phyloP scores from a whole-genome alignment of 1,140 invertebrate genomes.

The Sweltsa coloradensis region DNA sequence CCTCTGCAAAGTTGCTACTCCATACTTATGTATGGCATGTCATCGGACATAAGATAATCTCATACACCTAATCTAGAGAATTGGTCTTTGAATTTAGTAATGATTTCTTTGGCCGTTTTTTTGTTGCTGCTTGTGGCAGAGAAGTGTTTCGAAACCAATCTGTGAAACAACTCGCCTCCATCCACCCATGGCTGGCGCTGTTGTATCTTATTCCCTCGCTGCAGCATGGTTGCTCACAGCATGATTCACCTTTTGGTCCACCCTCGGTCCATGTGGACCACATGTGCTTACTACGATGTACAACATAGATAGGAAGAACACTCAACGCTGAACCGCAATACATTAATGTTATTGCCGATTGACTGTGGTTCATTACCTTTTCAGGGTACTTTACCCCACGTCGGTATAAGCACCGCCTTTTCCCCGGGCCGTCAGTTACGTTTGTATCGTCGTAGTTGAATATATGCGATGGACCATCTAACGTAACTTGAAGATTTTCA shows the following conservation, averaged over 20 bases:
- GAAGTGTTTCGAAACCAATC: slow-evolving; percentile 2
- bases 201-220: slow-evolving; percentile 17
- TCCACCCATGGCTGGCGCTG: slow-evolving; percentile 17
- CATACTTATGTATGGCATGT: no score
- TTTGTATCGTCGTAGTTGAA: slow-evolving; percentile 19
- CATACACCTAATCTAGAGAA: no score
- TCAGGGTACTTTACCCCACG: slow-evolving; percentile 17
- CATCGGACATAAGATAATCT: no score
- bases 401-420: background rate
- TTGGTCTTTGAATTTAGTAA: no score
- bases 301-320: slow-evolving; percentile 15
- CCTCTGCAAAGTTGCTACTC: no score
- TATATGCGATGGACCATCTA: slow-evolving; percentile 11
- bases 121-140: background rate
- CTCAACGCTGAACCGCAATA: slow-evolving; percentile 24
- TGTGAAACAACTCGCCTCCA: slow-evolving; percentile 10
- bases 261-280: slow-evolving; percentile 21
- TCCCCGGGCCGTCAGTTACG: slow-evolving; percentile 17
- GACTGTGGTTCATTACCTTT: slow-evolving; percentile 23
- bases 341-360: slow-evolving; percentile 27
- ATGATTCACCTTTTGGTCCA: slow-evolving; percentile 16
- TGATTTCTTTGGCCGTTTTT: no score
- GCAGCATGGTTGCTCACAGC: background rate
- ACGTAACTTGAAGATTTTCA: slow-evolving; percentile 9
- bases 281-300: slow-evolving; percentile 21